Evolutionary conservation across 2,113 vertebrate species (phyloP).

Genomic region (Cavia porcellus): DNA sequence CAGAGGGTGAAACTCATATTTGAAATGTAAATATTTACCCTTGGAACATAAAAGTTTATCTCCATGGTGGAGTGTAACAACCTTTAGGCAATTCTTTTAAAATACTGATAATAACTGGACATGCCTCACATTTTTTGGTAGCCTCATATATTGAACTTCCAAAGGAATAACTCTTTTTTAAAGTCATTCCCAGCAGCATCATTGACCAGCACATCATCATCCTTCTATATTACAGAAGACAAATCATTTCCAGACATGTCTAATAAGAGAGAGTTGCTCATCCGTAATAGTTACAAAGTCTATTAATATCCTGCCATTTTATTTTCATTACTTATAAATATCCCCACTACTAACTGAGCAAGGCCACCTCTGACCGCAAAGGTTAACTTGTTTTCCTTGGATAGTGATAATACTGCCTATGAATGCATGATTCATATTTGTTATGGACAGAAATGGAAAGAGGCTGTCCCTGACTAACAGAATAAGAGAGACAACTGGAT

Average conservation of each 20-base stretch:
- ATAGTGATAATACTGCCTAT: constrained; percentile 30
- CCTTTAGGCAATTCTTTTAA: constrained; percentile 24
- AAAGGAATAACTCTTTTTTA: constrained; percentile 52
- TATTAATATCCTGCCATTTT: constrained; percentile 78
- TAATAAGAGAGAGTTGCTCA: constrained; percentile 75
- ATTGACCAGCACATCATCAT: constrained; percentile 73
- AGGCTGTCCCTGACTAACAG: background rate
- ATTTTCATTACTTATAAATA: constrained; percentile 81
- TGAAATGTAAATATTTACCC: constrained; percentile 16
- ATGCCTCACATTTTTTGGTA: background rate
- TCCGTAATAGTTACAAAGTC: constrained; percentile 81
- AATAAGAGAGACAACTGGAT: background rate
- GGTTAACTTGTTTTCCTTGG: constrained; percentile 73
- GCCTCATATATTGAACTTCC: constrained; percentile 21
- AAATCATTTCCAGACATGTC: constrained; percentile 81
- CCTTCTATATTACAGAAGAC: constrained; percentile 79
- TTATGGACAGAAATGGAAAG: background rate
- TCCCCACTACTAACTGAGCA: constrained; percentile 47
- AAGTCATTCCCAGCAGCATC: constrained; percentile 70
- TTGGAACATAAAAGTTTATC: background rate
- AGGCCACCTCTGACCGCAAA: constrained; percentile 71
- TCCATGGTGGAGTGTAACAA: constrained; percentile 35
- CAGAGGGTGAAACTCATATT: background rate
- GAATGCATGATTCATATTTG: constrained; percentile 48
- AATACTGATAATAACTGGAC: background rate